Evolutionary conservation across 1,140 invertebrate genomes (phyloP).

Genomic region (Apis laboriosa): DNA sequence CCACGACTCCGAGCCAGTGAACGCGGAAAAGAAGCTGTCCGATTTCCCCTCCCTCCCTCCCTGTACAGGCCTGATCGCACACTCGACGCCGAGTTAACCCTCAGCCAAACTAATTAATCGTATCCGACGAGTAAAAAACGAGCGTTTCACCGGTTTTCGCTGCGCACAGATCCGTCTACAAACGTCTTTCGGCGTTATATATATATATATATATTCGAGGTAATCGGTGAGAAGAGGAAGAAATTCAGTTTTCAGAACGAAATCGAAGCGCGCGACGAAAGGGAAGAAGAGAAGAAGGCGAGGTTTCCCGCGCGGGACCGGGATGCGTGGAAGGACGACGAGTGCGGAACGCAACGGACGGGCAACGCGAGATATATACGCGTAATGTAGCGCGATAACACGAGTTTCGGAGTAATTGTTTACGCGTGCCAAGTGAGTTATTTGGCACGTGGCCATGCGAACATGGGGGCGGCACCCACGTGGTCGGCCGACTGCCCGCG

Average conservation of each 20-base stretch:
- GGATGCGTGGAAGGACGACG: slow-evolving; percentile 33
- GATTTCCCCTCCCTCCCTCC: neutral
- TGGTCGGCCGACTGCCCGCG: slow-evolving; percentile 64
- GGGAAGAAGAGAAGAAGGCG: too few species aligned
- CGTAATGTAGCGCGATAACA: slow-evolving; percentile 70
- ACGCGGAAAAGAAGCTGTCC: slow-evolving; percentile 36
- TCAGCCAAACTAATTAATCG: slow-evolving; percentile 49
- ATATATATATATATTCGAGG: too few species aligned
- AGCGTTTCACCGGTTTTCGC: neutral
- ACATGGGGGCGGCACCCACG: slow-evolving; percentile 63
- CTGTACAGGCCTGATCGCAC: too few species aligned
- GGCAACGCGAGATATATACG: slow-evolving; percentile 58
- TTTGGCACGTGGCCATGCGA: slow-evolving; percentile 71
- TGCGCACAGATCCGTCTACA: too few species aligned
- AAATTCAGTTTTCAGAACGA: too few species aligned
- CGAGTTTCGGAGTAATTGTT: slow-evolving; percentile 75
- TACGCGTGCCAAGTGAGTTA: slow-evolving; percentile 77
- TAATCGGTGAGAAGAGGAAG: too few species aligned
- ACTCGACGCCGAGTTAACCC: neutral
- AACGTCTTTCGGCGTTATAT: too few species aligned
- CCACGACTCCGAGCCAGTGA: slow-evolving; percentile 41
- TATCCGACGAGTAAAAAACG: slow-evolving; percentile 1
- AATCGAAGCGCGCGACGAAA: neutral
- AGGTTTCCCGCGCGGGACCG: slow-evolving; percentile 31
- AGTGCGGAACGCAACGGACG: slow-evolving; percentile 23